Percentiles rank a stretch among this genome's conserved stretches.
Evolutionary conservation across 1,140 invertebrate species (phyloP).

Genomic region (Camponotus vicinus): DNA sequence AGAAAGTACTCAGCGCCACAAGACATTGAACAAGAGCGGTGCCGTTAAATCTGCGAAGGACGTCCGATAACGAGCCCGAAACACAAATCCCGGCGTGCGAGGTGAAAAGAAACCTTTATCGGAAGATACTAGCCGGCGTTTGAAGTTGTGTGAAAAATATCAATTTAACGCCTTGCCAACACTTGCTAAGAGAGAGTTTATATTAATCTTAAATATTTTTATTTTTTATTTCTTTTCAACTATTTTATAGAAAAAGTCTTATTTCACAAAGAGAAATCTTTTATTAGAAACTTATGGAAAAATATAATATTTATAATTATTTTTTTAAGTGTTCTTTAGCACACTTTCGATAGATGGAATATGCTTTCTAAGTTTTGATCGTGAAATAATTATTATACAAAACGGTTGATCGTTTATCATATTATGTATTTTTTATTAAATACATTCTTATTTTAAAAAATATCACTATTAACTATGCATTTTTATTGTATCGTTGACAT

Average conservation of each 20-base stretch:
- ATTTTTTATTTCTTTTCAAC: neutral
- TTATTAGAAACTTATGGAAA: neutral
- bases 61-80: conserved; percentile 17
- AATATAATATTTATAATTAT: conserved; percentile 8
- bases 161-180: neutral
- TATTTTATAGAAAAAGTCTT: neutral
- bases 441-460: neutral
- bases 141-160: neutral
- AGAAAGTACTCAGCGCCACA: conserved; percentile 7
- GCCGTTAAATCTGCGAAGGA: conserved; percentile 15
- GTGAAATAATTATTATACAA: neutral
- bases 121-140: neutral
- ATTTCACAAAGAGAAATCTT: neutral
- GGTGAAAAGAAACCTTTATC: neutral
- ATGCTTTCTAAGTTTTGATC: neutral
- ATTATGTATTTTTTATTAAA: neutral
- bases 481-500: neutral
- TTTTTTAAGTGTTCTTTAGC: conserved; percentile 8
- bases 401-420: neutral
- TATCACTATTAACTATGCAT: neutral
- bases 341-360: neutral
- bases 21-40: neutral
- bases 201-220: neutral
- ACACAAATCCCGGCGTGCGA: neutral
- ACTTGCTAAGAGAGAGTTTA: neutral